Base-by-base conservation (phyloP, 2,888 invertebrate species). In the Drosophila neutralis region DNA sequence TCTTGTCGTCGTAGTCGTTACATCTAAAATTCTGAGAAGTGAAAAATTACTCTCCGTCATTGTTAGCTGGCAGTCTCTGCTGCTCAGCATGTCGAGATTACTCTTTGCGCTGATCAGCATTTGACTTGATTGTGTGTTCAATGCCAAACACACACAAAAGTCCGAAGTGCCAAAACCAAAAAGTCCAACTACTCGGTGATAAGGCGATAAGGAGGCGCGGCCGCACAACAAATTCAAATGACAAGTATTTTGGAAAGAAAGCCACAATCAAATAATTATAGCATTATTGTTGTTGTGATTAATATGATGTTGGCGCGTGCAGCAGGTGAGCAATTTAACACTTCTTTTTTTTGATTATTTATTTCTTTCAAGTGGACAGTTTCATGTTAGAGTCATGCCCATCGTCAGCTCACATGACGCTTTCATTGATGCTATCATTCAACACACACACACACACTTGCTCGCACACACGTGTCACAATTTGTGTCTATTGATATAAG, bases 171-270 rank as follows among this genome's bases (percentile, higher is more conserved):
- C 69, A 52, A 52, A 68, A 68, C 56, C 24, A 66, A 64, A 73
- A n/a, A 54, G 29, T 27, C 36, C 31, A 36, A 21, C 54, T 2
- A 45, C 33, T 24, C 27, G 13, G 13, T 42, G 83, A 88, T 83
- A 86, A 81, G 82, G 70, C 71, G 73, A 86, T 86, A 84, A 81
- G 83, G 66, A 71, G 78, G 67, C 76, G 58, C 59, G 68, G 69
- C 73, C 67, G 54, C 51, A 63, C 18, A 18, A 27, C 8, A 18
- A 10, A 42, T 21, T 42, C 21, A 45, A 45, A 24, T 24, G 45
- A 45, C 45, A 45, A 24, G 24, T 45, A 24, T 45, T 15, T 24
- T 15, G 15, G 8, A 45, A 24, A 4, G 24, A 75, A 67, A 67
- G 40, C 24, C 51, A 62, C 48, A 78, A 69, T 33, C 52, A 73